Percentiles rank a stretch among this genome's conserved stretches.
Conservation (phyloP, 2,113 vertebrate species). For the Syrrhaptes paradoxus region DNA sequence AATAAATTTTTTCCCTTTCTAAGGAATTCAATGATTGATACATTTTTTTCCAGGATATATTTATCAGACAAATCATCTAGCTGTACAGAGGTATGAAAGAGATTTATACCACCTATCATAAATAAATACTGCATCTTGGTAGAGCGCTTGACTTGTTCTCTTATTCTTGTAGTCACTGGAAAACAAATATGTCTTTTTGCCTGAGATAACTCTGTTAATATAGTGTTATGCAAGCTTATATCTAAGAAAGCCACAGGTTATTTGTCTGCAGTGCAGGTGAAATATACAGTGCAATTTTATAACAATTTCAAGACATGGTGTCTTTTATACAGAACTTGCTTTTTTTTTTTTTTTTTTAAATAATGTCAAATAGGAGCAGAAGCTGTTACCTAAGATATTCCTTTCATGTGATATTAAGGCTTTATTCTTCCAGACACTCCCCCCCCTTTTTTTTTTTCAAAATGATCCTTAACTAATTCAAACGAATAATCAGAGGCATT, state of each 20-base stretch:
- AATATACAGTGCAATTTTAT: not conserved
- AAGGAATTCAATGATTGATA: not conserved
- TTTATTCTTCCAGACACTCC: not conserved
- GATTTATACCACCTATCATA: not conserved
- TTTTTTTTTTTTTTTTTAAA: not conserved
- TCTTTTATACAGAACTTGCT: not conserved
- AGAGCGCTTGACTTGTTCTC: not conserved
- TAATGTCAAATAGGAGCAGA: not conserved
- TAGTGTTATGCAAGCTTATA: not conserved
- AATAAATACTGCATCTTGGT: not conserved
- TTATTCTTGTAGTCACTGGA: not conserved
- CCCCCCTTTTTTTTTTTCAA: not conserved
- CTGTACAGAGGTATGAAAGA: not conserved
- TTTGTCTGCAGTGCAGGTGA: constrained; percentile 7
- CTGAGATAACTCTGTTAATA: not conserved
- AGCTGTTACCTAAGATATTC: not conserved
- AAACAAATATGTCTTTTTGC: not conserved
- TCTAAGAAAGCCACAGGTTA: not conserved
- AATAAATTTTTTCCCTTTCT: constrained; percentile 8
- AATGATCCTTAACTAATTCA: not conserved
- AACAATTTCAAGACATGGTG: not conserved
- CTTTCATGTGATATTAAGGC: not conserved
- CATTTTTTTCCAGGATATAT: not conserved
- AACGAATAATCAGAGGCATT: not conserved
- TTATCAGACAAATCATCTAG: not conserved